phyloP scores from a whole-genome alignment of 1,140 invertebrate species.

The Drosophila auraria region DNA sequence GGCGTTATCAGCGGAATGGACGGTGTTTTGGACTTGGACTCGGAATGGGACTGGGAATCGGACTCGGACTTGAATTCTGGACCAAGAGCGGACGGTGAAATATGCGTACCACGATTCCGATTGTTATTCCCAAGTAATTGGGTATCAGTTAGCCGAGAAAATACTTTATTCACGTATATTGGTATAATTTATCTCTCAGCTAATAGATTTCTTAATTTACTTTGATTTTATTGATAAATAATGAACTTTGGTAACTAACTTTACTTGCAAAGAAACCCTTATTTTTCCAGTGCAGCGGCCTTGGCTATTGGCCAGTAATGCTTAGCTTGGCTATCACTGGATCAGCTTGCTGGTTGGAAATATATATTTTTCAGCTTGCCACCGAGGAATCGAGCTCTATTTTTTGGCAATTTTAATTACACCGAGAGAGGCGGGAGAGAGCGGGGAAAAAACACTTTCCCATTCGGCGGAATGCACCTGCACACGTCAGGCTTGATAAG shows the following conservation, averaged over 20 bases:
- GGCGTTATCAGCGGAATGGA: constrained; percentile 75
- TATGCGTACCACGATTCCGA: constrained; percentile 26
- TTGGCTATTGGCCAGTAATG: constrained; percentile 48
- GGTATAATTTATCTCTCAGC: too few relatives aligned
- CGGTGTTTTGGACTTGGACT: constrained; percentile 36
- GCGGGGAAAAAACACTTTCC: constrained; percentile 69
- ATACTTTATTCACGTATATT: not conserved
- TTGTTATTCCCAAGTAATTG: not conserved
- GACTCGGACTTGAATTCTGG: constrained; percentile 27
- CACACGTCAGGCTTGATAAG: constrained; percentile 62
- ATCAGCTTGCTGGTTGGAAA: constrained; percentile 28
- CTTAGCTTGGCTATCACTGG: constrained; percentile 18
- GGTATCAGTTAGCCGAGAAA: not conserved
- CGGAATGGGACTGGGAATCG: constrained; percentile 24
- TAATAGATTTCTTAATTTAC: too few relatives aligned
- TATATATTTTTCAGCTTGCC: constrained; percentile 49
- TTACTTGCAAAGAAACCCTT: not conserved
- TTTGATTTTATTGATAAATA: too few relatives aligned
- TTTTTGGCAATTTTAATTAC: constrained; percentile 61
- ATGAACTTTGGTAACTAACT: too few relatives aligned
- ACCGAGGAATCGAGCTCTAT: constrained; percentile 39
- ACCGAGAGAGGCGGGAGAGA: constrained; percentile 18
- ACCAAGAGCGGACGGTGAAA: constrained; percentile 30
- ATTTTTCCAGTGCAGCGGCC: constrained; percentile 31
- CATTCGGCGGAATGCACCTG: constrained; percentile 71